Evolutionary conservation across 1,140 invertebrate genomes (phyloP), one percentile per base, ranked within the genome.

Genomic region (Trypoxylus dichotomus): DNA sequence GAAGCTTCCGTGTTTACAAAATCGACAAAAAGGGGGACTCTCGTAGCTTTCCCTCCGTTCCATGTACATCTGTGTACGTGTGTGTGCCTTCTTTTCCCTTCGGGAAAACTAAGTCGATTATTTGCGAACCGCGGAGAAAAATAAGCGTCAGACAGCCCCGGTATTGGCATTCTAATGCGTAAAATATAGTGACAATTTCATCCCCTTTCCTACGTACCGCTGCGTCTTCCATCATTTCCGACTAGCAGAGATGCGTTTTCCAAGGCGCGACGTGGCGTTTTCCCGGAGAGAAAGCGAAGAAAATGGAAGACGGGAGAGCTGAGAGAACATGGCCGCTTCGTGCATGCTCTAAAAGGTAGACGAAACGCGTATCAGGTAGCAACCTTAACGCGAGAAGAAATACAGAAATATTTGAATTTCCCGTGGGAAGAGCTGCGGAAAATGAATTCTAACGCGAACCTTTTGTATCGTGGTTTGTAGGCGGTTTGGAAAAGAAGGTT

Each of bases 401-500:
- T 68, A 24, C 60, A 68, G 60, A 68, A 68, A 68, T 68, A 13
- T 68, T 11, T 24, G 60, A 68, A 68, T 68, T 68, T 68, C 60
- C 60, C 60, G 21, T 68, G 60, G 60, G 60, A 68, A 15, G 27
- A 6, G 27, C 60, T 21, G 24, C 24, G 60, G 60, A 68, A 68
- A 68, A 68, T 68, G 60, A 68, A 68, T 68, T 68, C 60, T 68
- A 7, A 2, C 60, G 10, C 21, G 15, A 19, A n/a, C 47, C 47
- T 15, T 54, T 19, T 19, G 19, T 54, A 54, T 54, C n/a, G 47
- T 19, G 15, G 47, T n/a, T 54, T 54, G 47, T 19, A 3, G 47
- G 47, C 19, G 47, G 47, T 19, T n/a, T 6, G 47, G 15, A n/a
- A 54, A 54, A 54, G 19, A 2, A n/a, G 32, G 15, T 54, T 19